phyloP scores from a whole-genome alignment of 2,797 vertebrate species.

The Cossypha caffra region DNA sequence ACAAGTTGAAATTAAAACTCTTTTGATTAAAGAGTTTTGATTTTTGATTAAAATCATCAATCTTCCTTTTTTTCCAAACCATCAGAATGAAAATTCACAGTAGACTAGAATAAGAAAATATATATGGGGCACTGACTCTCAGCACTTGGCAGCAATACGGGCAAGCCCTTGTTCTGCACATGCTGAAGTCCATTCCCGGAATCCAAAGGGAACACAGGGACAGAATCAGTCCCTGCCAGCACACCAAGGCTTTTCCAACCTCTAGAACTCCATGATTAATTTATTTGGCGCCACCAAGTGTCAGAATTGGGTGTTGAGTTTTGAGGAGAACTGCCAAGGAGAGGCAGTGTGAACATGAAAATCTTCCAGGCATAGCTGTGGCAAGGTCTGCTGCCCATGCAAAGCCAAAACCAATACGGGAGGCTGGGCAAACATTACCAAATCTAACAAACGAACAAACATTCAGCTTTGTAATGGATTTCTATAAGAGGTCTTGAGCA shows the following conservation, averaged over 20 bases:
- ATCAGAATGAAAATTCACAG: not conserved
- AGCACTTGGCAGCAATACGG: not conserved
- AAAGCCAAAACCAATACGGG: rapidly evolving
- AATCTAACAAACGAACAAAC: not conserved
- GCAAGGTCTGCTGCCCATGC: not conserved
- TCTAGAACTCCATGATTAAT: not conserved
- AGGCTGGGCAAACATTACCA: not conserved
- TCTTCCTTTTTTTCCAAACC: not conserved
- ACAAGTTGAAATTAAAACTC: not conserved
- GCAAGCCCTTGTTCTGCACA: not conserved
- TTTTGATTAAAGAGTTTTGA: not conserved
- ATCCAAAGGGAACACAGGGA: not conserved
- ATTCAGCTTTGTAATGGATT: not conserved
- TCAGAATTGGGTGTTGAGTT: not conserved
- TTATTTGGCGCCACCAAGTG: constrained; percentile 70
- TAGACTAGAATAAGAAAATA: not conserved
- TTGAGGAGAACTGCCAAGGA: not conserved
- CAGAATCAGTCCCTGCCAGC: not conserved
- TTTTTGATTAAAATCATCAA: not conserved
- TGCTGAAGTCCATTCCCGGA: rapidly evolving
- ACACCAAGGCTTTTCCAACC: not conserved
- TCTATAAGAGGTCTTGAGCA: not conserved
- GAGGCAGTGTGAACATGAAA: rapidly evolving
- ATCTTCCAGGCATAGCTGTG: not conserved
- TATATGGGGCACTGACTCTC: not conserved